Base-by-base conservation (phyloP, 2,888 invertebrate species). In the Eristalinus aeneus region DNA sequence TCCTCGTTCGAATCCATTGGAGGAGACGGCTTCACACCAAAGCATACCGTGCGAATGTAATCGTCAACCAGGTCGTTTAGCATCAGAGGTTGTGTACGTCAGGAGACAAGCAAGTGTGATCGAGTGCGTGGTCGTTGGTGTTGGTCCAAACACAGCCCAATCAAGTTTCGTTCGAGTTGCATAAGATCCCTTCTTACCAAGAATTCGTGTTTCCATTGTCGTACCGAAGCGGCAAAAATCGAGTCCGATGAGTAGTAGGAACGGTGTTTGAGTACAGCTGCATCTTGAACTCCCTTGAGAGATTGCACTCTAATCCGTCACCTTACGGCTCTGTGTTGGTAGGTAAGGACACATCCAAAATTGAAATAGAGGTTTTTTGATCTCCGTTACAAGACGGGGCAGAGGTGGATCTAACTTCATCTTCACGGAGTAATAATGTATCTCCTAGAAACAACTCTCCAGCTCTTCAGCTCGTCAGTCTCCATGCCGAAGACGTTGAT, bases 151-250 rank as follows among this genome's bases (percentile, higher is more conserved):
- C 32, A 75, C 67, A 27, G 69, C 60, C 74, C 73, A 80, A 1
- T 80, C 78, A 22, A 87, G 65, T 36, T 84, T 58, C 0, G 82
- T 88, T 6, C 56, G 22, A 69, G 36, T 46, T n/a, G 81, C 78
- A 3, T 64, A 80, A 10, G 77, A 65, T 11, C 76, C 75, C 63
- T 16, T 53, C 27, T 5, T 65, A n/a, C 53, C 11, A 8, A 65
- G 3, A 46, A 9, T 2, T 1, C 64, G 27, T 20, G 61, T n/a
- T 20, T 36, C 11, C n/a, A 64, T 36, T 12, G 74, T 23, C 34
- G 80, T 32, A 2, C 83, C 81, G 9, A 86, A 53, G 36, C 77
- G 65, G 31, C 80, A 86, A 22, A 84, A 61, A 16, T 84, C 80
- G 9, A 88, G 64, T 0, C 78, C 73, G 23, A 82, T 80, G 3